Evolutionary conservation across 2,888 invertebrate genomes (phyloP).

Genomic region (Brachyptera putata): DNA sequence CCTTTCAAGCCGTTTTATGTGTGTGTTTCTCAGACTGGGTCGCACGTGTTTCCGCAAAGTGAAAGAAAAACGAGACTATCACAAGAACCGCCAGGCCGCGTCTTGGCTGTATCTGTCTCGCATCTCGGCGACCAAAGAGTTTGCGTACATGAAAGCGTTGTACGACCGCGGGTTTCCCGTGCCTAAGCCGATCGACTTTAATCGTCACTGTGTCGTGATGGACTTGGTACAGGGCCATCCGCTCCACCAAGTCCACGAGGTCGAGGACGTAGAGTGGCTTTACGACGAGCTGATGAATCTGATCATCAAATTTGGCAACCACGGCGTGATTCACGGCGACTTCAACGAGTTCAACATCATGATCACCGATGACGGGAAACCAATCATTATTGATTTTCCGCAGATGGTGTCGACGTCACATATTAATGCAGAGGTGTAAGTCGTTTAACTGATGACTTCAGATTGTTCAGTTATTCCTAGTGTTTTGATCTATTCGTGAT

Average conservation of each 20-base stretch:
- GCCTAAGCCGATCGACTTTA: conserved; percentile 90
- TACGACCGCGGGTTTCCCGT: conserved; percentile 89
- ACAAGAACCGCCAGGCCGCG: conserved; percentile 79
- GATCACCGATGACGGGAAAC: conserved; percentile 71
- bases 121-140: conserved; percentile 96
- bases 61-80: conserved; percentile 95
- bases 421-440: conserved; percentile 81
- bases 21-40: conserved; percentile 72
- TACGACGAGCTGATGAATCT: conserved; percentile 94
- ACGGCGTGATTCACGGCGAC: conserved; percentile 97
- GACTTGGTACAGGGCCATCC: conserved; percentile 80
- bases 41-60: conserved; percentile 94
- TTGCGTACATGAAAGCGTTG: conserved; percentile 94
- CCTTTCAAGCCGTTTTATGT: too few species aligned
- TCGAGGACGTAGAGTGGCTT: conserved; percentile 66
- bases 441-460: too few species aligned
- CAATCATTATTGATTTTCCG: conserved; percentile 94
- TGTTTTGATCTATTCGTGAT: too few species aligned
- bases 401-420: conserved; percentile 98
- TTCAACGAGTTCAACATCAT: conserved; percentile 99
- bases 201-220: conserved; percentile 95
- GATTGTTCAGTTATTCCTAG: too few species aligned
- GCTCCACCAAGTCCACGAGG: conserved; percentile 63
- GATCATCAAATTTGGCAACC: conserved; percentile 83
- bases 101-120: conserved; percentile 97